Conservation (phyloP, 2,113 vertebrate genomes). For the Mastomys natalensis region DNA sequence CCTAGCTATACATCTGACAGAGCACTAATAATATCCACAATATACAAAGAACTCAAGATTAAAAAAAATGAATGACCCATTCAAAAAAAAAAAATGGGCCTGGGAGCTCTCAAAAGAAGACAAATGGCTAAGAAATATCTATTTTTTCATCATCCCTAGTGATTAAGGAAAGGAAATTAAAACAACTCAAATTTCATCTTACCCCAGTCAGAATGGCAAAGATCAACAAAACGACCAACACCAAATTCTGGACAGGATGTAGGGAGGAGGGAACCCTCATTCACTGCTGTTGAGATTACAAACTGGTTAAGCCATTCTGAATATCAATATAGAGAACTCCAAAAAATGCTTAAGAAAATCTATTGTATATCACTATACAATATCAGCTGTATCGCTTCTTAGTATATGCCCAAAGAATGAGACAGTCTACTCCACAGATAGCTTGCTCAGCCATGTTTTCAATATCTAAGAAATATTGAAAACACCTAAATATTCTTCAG, state of each 20-base stretch:
- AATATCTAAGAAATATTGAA: background rate
- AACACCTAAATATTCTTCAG: background rate
- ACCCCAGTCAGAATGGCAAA: background rate
- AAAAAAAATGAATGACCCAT: background rate
- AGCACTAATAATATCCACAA: background rate
- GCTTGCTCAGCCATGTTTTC: background rate
- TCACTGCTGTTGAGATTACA: background rate
- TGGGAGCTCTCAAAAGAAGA: background rate
- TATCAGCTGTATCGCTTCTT: background rate
- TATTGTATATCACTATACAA: background rate
- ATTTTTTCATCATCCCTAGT: background rate
- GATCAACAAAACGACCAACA: background rate
- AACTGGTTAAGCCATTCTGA: background rate
- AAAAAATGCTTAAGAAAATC: background rate
- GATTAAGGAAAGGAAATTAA: background rate
- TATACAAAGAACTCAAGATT: background rate
- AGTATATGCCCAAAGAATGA: background rate
- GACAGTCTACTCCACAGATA: background rate
- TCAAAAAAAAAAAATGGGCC: background rate
- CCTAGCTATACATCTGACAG: background rate
- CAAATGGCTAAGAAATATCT: background rate
- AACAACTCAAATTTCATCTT: background rate
- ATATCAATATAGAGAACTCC: background rate
- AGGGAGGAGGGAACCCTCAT: background rate
- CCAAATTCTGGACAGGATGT: background rate